These are phyloP conservation scores for Corythoichthys intestinalis DNA, from an alignment of 2,113 vertebrate species.

Conservation along the genomic window DNA sequence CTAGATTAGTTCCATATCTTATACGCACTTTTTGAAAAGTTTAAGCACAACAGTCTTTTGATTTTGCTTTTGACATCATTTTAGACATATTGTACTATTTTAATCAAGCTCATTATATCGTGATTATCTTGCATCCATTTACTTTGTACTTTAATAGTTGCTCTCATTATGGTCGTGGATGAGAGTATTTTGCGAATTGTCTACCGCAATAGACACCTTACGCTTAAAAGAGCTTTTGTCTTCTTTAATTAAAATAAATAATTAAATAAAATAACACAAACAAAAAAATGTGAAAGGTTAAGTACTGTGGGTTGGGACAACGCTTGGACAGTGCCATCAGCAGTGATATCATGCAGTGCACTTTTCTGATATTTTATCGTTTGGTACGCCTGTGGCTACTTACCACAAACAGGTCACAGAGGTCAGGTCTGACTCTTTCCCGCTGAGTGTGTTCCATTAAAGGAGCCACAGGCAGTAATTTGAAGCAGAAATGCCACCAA, in stretches of 20 bases:
- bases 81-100: neutral
- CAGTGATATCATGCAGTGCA: conserved; percentile 46
- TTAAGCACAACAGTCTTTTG: neutral
- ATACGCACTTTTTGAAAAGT: neutral
- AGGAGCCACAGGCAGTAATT: conserved; percentile 81
- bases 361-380: conserved; percentile 83
- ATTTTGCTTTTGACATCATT: neutral
- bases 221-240: no score
- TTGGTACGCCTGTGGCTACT: conserved; percentile 79
- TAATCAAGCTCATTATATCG: neutral
- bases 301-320: neutral
- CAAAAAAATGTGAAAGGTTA: neutral
- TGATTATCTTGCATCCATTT: neutral
- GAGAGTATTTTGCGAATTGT: neutral
- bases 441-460: conserved; percentile 75
- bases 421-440: conserved; percentile 75
- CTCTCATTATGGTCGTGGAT: neutral
- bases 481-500: conserved; percentile 80
- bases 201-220: neutral
- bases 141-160: neutral
- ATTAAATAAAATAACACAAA: neutral
- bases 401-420: conserved; percentile 83
- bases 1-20: neutral
- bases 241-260: no score
- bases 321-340: conserved; percentile 18